Percentiles rank a stretch among this genome's conserved stretches.
phyloP scores from a whole-genome alignment of 2,888 invertebrate genomes.

The Aplocera efformata region DNA sequence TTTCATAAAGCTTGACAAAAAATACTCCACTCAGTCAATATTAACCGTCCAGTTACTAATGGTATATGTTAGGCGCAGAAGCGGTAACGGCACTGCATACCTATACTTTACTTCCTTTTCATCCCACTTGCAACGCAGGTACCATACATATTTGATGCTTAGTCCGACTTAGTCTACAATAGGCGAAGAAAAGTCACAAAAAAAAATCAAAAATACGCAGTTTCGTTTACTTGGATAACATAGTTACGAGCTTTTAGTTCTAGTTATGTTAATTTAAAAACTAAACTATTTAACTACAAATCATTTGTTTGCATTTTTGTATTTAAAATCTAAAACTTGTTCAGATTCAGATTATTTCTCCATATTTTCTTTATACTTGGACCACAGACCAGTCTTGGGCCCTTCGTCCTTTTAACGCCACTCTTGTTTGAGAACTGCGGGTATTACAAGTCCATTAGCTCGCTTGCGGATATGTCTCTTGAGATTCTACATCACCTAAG shows the following conservation, averaged over 20 bases:
- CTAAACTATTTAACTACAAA: no score
- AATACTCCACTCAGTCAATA: constrained; percentile 76
- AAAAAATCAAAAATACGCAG: no score
- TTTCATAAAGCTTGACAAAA: constrained; percentile 75
- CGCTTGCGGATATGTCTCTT: constrained; percentile 67
- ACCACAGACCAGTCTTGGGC: constrained; percentile 42
- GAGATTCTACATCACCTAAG: constrained; percentile 29
- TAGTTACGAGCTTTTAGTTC: no score
- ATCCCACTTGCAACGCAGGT: no score
- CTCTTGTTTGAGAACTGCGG: constrained; percentile 72
- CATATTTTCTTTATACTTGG: constrained; percentile 25
- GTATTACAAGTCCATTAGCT: constrained; percentile 79
- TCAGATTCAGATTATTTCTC: constrained; percentile 3
- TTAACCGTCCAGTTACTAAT: constrained; percentile 61
- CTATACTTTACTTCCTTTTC: neutral
- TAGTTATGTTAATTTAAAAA: no score
- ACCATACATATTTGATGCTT: no score
- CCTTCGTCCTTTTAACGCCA: constrained; percentile 78
- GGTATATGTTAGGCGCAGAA: constrained; percentile 28
- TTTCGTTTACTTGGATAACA: no score
- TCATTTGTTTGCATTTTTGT: no score
- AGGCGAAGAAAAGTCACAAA: no score
- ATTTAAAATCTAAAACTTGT: no score
- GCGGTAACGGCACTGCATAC: constrained; percentile 17
- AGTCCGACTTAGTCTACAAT: no score